A percentile compares a stretch with the other conserved stretches of the same genome.
These are phyloP conservation scores for Zootoca vivipara DNA, from an alignment of 2,113 vertebrate genomes.

Conservation along the genomic window DNA sequence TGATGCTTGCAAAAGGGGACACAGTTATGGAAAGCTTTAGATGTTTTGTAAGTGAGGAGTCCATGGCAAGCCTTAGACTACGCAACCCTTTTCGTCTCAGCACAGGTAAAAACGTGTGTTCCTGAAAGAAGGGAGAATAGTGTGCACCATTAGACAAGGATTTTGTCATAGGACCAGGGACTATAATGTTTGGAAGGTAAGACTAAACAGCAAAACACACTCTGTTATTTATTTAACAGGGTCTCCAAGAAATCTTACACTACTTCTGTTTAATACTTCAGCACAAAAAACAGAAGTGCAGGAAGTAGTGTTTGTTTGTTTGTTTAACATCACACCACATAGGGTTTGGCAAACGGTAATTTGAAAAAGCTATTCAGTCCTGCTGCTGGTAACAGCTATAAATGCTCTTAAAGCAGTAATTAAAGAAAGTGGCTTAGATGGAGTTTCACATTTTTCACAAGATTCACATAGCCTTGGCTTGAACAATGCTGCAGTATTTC, in stretches of 20 bases:
- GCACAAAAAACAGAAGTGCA: background rate
- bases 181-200: background rate
- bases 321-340: background rate
- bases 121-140: constrained; percentile 68
- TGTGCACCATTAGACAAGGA: background rate
- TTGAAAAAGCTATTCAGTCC: background rate
- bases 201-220: background rate
- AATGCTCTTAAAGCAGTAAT: background rate
- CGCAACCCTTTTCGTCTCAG: constrained; percentile 62
- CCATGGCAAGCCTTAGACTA: constrained; percentile 71
- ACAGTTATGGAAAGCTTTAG: constrained; percentile 86
- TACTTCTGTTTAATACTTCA: background rate
- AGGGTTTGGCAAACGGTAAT: background rate
- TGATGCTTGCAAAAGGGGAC: constrained; percentile 82
- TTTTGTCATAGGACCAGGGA: background rate
- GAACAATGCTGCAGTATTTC: background rate
- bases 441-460: background rate
- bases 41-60: constrained; percentile 74
- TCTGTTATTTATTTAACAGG: background rate
- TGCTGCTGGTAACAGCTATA: background rate
- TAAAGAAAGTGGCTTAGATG: background rate
- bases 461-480: background rate
- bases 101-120: constrained; percentile 7
- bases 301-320: background rate
- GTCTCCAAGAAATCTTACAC: background rate